Evolutionary conservation across 2,888 invertebrate genomes (phyloP).

Genomic region (Parelbella ahira): DNA sequence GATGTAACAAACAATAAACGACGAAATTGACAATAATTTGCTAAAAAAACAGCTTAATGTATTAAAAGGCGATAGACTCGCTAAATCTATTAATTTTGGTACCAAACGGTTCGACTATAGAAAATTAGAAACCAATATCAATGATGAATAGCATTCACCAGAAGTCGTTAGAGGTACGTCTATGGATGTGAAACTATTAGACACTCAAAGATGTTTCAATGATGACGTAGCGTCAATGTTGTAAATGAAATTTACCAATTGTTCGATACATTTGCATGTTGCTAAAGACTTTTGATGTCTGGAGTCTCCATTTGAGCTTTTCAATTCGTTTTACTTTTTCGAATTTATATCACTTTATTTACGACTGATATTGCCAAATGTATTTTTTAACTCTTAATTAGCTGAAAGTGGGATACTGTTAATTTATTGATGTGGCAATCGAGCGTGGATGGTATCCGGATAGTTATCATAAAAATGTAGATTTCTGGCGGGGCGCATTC

Average conservation of each 20-base stretch:
- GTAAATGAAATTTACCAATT: no score
- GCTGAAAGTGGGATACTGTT: constrained; percentile 23
- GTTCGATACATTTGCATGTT: no score
- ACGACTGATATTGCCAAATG: no score
- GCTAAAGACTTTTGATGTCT: no score
- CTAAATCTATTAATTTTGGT: constrained; percentile 34
- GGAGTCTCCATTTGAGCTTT: no score
- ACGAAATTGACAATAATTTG: constrained; percentile 37
- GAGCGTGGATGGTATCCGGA: constrained; percentile 35
- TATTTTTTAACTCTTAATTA: constrained; percentile 18
- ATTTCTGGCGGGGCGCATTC: constrained; percentile 38
- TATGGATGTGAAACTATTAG: constrained; percentile 1
- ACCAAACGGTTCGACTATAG: constrained; percentile 2
- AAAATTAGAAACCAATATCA: constrained; percentile 5
- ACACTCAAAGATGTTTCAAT: constrained; percentile 1
- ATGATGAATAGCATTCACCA: constrained; percentile 12
- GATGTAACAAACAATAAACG: constrained; percentile 25
- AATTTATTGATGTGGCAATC: constrained; percentile 23
- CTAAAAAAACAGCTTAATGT: constrained; percentile 30
- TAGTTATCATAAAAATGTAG: constrained; percentile 42
- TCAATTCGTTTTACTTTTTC: no score
- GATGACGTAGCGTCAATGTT: background rate
- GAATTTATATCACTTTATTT: no score
- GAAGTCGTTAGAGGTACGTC: constrained; percentile 9
- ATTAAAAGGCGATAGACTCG: constrained; percentile 35